These are phyloP conservation scores for Otocyon megalotis DNA, from an alignment of 2,113 vertebrate genomes.

Conservation along the genomic window DNA sequence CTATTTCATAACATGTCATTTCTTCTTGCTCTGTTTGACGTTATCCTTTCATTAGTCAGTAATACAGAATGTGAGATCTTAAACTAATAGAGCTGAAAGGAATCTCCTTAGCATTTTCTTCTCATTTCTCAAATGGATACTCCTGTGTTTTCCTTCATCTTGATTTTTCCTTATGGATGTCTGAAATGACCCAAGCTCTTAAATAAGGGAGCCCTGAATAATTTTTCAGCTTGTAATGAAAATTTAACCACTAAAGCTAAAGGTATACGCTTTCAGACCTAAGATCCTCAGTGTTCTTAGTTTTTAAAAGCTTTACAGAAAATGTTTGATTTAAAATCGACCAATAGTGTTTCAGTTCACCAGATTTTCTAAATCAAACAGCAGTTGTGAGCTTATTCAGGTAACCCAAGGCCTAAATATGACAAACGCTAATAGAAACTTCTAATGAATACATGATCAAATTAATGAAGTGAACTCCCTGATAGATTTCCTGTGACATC, in stretches of 20 bases:
- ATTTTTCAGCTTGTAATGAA: not conserved
- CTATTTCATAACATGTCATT: constrained; percentile 83
- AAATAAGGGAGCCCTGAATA: not conserved
- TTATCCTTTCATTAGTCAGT: not conserved
- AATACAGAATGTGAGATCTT: not conserved
- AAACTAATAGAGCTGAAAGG: not conserved
- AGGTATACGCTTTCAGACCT: not conserved
- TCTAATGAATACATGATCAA: not conserved
- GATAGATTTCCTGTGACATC: not conserved
- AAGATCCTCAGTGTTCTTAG: not conserved
- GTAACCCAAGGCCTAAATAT: not conserved
- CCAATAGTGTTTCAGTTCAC: not conserved
- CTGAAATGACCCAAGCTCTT: not conserved
- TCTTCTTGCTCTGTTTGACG: not conserved
- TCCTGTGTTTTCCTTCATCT: not conserved
- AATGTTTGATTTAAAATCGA: not conserved
- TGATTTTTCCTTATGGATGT: not conserved
- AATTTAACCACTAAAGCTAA: not conserved
- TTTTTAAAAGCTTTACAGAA: not conserved
- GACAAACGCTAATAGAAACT: not conserved
- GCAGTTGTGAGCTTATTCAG: not conserved
- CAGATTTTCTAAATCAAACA: not conserved
- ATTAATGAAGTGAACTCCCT: not conserved
- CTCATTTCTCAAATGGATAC: not conserved
- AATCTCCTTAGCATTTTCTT: not conserved